These are phyloP conservation scores for Pachypsylla venusta DNA, from an alignment of 1,140 invertebrate genomes.

Conservation along the genomic window DNA sequence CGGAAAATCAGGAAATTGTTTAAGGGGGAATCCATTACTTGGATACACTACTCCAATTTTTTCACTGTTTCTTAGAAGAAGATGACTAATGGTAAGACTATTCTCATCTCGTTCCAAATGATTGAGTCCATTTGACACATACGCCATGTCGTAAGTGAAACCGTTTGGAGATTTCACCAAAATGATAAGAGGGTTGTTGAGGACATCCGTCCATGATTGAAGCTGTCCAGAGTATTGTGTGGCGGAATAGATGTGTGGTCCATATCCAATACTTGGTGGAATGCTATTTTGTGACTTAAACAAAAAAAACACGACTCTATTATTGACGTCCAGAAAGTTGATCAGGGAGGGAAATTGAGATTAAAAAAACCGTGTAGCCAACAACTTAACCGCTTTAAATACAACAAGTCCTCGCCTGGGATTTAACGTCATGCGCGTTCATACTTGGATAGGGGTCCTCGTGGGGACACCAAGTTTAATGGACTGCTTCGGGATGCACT, in stretches of 20 bases:
- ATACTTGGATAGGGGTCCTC: background rate
- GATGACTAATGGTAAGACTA: background rate
- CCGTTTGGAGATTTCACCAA: background rate
- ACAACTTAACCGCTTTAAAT: too few relatives aligned
- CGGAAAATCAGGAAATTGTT: background rate
- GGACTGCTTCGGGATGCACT: too few relatives aligned
- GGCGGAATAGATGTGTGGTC: background rate
- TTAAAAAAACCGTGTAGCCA: background rate
- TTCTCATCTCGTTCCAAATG: background rate
- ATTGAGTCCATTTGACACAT: background rate
- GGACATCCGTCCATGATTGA: background rate
- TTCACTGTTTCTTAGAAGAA: background rate
- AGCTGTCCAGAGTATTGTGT: background rate
- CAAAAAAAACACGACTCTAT: background rate
- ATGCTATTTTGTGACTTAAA: too few relatives aligned
- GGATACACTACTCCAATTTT: background rate
- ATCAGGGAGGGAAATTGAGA: background rate
- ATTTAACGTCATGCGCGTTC: background rate
- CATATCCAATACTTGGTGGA: too few relatives aligned
- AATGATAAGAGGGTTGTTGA: background rate
- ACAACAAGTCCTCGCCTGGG: background rate
- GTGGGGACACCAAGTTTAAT: too few relatives aligned
- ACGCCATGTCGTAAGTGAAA: constrained; percentile 2
- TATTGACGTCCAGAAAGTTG: background rate
- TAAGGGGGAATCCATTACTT: background rate